Conservation (phyloP, 1,140 invertebrate species). For the Drosophila truncata region DNA sequence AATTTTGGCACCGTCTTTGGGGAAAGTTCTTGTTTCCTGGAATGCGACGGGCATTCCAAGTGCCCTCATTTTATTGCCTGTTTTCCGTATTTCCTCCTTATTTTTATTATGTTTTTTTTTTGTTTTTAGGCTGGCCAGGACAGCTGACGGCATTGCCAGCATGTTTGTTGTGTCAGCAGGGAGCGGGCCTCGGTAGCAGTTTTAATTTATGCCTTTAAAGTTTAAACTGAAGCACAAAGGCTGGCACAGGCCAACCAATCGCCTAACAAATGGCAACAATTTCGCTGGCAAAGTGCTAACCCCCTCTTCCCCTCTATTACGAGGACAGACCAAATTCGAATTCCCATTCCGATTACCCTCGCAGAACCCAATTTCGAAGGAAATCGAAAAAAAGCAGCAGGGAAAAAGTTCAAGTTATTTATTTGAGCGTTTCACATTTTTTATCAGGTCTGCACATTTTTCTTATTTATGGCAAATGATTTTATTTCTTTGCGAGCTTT, state of each 20-base stretch:
- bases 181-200: background rate
- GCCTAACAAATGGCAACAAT: constrained; percentile 82
- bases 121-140: constrained; percentile 33
- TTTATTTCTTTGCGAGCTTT: constrained; percentile 59
- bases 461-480: constrained; percentile 82
- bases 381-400: constrained; percentile 53
- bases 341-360: constrained; percentile 46
- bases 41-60: constrained; percentile 72
- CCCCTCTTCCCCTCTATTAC: background rate
- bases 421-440: constrained; percentile 81
- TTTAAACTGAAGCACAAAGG: constrained; percentile 57
- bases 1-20: constrained; percentile 47
- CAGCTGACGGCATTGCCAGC: constrained; percentile 56
- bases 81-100: constrained; percentile 19
- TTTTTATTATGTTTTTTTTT: constrained; percentile 18
- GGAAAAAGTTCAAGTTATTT: constrained; percentile 78
- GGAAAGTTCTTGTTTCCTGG: constrained; percentile 50
- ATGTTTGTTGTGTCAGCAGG: constrained; percentile 64
- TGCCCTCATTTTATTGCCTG: constrained; percentile 60
- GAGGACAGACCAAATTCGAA: constrained; percentile 34
- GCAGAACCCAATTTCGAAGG: constrained; percentile 49
- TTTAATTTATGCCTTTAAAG: constrained; percentile 78
- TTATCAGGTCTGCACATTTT: constrained; percentile 74
- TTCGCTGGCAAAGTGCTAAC: constrained; percentile 69
- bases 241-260: constrained; percentile 63